Evolutionary conservation across 2,113 vertebrate genomes (phyloP).

Genomic region (Protomyctophum bolini): DNA sequence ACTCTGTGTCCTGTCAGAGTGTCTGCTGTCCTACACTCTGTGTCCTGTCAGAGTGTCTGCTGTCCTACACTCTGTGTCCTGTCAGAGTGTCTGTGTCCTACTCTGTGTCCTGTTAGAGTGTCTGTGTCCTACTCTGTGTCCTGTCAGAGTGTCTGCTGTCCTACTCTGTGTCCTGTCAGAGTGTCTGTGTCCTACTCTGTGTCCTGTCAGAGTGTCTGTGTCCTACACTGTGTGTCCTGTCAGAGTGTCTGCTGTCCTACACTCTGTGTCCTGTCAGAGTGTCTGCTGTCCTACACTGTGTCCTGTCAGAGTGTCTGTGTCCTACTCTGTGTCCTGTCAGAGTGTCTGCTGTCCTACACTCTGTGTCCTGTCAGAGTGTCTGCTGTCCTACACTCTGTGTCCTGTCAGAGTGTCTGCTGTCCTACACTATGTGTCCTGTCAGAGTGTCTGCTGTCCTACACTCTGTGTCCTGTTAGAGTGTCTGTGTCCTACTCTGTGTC

Average conservation of each 20-base stretch:
- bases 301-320: neutral
- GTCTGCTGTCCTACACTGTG: neutral
- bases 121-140: neutral
- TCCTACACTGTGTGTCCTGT: neutral
- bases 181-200: neutral
- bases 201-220: no score
- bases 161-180: neutral
- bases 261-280: constrained; percentile 8
- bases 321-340: constrained; percentile 2
- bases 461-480: constrained; percentile 8
- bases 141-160: no score
- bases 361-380: neutral
- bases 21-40: neutral
- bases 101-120: neutral
- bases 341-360: neutral
- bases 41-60: neutral
- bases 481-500: neutral
- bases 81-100: no score
- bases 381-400: constrained; percentile 1
- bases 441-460: neutral
- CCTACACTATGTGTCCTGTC: neutral
- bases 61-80: constrained; percentile 4
- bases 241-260: neutral
- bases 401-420: no score
- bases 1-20: constrained; percentile 8